Evolutionary conservation across 2,113 vertebrate species (phyloP).

Genomic region (Capreolus pygargus): DNA sequence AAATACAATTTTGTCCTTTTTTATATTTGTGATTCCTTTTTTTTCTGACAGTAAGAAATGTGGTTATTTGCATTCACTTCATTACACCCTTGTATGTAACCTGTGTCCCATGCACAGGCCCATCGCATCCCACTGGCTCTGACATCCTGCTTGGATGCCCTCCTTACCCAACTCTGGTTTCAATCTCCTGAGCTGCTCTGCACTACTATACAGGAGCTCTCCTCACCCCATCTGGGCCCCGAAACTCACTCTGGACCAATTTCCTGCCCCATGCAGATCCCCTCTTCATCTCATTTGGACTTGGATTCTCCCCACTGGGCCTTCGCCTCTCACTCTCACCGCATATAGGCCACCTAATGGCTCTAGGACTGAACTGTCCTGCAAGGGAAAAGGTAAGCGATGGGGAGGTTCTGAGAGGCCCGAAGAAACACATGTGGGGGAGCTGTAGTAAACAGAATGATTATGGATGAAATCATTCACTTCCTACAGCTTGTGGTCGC

Average conservation of each 20-base stretch:
- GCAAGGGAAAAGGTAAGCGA: not conserved
- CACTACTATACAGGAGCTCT: no score
- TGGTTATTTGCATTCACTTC: not conserved
- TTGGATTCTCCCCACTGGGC: not conserved
- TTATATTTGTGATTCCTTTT: not conserved
- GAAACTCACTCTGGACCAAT: not conserved
- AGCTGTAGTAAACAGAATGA: not conserved
- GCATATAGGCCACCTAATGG: not conserved
- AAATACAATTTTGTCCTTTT: not conserved
- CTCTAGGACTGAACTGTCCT: not conserved
- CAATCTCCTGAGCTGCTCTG: not conserved
- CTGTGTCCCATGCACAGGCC: not conserved
- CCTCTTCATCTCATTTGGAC: not conserved
- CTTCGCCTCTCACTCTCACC: not conserved
- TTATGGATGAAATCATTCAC: not conserved
- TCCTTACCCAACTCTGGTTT: not conserved
- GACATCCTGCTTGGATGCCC: not conserved
- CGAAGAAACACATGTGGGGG: not conserved
- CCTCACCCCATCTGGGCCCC: fast-evolving
- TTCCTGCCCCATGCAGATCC: not conserved
- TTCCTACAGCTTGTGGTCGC: not conserved
- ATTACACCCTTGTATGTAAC: not conserved
- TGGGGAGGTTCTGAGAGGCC: not conserved
- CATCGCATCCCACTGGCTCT: not conserved
- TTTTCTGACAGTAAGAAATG: not conserved